Base-by-base conservation (phyloP, 2,797 vertebrate genomes). In the Peromyscus aztecus region DNA sequence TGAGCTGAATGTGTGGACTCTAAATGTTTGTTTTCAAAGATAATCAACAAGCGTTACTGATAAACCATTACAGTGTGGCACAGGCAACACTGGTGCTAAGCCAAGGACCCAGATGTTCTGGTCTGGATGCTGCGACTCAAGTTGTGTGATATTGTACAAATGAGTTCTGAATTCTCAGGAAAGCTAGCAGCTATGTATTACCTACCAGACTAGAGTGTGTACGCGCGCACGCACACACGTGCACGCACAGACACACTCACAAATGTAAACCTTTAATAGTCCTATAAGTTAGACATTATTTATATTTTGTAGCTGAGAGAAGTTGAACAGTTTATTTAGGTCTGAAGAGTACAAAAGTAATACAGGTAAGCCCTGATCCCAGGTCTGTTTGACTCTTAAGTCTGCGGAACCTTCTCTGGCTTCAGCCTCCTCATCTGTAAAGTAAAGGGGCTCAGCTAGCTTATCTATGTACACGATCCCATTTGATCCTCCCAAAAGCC, bases 251-350 rank as follows among this genome's bases (percentile, higher is more conserved):
- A 10, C 34, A 71, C 14, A 57, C 27, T 92, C n/a, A 90, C 91
- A 91, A 88, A 92, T 77, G 89, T 87, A 87, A 86, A 59, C 67
- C 49, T n/a, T 61, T 40, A 89, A 46, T 2, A 92, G 67, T 77
- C 61, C 43, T 82, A 40, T 34, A 57, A 85, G 31, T 77, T 83
- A 67, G 52, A 76, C 81, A 94, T 24, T 55, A 75, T 69, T 34
- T 93, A 11, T 43, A 89, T 67, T 91, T 69, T 89, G 80, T 10
- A 84, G 87, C 46, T 93, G n/a, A 92, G 43, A 75, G 17, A 78
- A 34, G 59, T 0, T 95, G 43, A 96, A 95, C 59, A 96, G 93
- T 52, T 71, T 75, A 40, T 89, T 89, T 31, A 94, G 90, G 27
- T 57, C 27, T 86, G 17, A 14, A 71, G 1, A 93, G 63, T 59